Evolutionary conservation across 1,140 invertebrate genomes (phyloP), one percentile per base, ranked within the genome.

Genomic region (Uloborus diversus): DNA sequence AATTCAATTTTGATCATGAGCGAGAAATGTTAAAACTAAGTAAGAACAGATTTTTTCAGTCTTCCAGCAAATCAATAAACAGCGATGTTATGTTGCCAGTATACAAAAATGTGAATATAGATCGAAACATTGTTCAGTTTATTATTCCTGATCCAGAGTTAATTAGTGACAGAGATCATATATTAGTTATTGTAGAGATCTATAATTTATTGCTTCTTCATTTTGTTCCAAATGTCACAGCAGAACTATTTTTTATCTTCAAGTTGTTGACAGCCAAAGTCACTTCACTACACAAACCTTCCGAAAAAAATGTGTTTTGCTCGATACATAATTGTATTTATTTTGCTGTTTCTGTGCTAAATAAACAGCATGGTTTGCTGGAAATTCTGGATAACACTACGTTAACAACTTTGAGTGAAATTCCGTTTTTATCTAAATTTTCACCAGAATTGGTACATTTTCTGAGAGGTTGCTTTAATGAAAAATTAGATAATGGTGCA

Each of bases 251-350:
- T 61, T 82, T 82, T 70, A 25, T 82, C 20, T 75, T 81, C 53
- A 65, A 81, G 49, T 23, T 82, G 9, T 9, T 82, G 20, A 82
- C 70, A 27, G 32, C 71, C 2, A 70, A 80, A 61, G 37, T 53
- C n/a, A 28, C 56, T 1, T 11, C 2, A 7, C 32, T 56, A 42
- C 28, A 42, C 78, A 37, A 33, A 5, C 33, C 73, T 20, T 11
- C 47, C 17, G 17, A 75, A 28, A 30, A 68, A 23, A 42, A 47
- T 20, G 23, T 79, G 4, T 82, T 82, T 70, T 20, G n/a, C 42
- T 47, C 80, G 13, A 84, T 89, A 27, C 90, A 91, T 81, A 91
- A 91, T 85, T 88, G 90, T 82, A 87, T 91, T 7, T 91, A 90
- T 85, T 91, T 91, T 87, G 88, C 90, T 47, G 86, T 86, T n/a